Base-by-base conservation (phyloP, 1,140 invertebrate species). In the Anastrepha obliqua region DNA sequence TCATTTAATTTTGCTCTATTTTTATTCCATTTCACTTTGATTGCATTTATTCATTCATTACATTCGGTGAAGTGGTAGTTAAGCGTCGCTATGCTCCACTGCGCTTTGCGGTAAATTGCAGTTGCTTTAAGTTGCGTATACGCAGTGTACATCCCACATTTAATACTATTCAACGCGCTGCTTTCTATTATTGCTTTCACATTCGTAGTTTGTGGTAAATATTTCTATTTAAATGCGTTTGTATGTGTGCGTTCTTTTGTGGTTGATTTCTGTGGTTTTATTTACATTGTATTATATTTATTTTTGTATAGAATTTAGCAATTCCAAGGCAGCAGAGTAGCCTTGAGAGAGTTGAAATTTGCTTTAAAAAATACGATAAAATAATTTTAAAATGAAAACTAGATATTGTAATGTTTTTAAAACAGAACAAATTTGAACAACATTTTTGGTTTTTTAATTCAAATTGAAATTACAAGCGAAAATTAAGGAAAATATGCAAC, bases 21-120 rank as follows among this genome's bases (percentile, higher is more conserved):
- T 74, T 47, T 3, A 74, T 42, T 47, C 17, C 67, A 11, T 47
- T 74, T 74, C 67, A 5, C 7, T 74, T 74, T 74, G 67, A 74
- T 47, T 74, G 67, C 67, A 42, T 74, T 44, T 74, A 74, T 74
- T 74, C 42, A 44, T 74, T 74, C 42, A 74, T 44, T 74, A 44
- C 42, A 15, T 74, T 44, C 39, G 39, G 42, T 42, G 39, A 9
- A 13, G 67, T 55, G 51, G 11, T 55, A 55, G 51, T 6, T 55
- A 11, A 55, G 51, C 51, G 51, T 11, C 29, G 29, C 29, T 29
- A 55, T 55, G 13, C 42, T 44, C 7, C 67, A 74, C 67, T 17
- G 64, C 8, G 67, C 42, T 74, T n/a, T 13, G 15, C 39, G 67
- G 15, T 67, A 67, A 74, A 74, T 44, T 15, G 39, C 15, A 74